These are phyloP conservation scores for Nymphicus hollandicus DNA, from an alignment of 2,113 vertebrate species.

Conservation along the genomic window DNA sequence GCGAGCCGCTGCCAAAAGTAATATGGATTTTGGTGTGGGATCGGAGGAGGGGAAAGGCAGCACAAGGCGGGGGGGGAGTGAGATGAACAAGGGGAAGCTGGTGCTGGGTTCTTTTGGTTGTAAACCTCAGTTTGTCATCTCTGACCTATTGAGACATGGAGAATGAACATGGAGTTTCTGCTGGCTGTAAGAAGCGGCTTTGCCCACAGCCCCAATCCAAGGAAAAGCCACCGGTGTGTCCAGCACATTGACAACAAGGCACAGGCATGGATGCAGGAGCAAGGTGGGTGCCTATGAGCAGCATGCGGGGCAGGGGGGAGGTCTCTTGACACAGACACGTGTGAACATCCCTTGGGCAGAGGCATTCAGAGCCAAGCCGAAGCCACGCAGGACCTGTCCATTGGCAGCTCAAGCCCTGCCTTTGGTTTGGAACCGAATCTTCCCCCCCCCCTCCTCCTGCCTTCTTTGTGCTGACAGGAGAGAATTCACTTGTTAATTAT, in stretches of 20 bases:
- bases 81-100: background rate
- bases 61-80: background rate
- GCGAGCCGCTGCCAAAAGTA: background rate
- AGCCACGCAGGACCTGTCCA: background rate
- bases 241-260: rapidly evolving
- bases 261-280: background rate
- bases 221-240: background rate
- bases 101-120: background rate
- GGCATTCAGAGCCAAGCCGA: background rate
- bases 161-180: background rate
- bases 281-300: rapidly evolving
- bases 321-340: rapidly evolving
- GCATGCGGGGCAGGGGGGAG: background rate
- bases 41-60: background rate
- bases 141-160: background rate
- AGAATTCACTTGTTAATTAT: slow-evolving; percentile 42
- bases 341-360: rapidly evolving
- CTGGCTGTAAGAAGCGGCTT: background rate
- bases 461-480: slow-evolving; percentile 32
- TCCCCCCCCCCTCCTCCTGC: rapidly evolving
- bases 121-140: background rate
- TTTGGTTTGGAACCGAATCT: background rate
- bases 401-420: background rate
- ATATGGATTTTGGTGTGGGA: background rate
- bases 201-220: background rate